phyloP scores from a whole-genome alignment of 2,113 vertebrate genomes.

The Galbula dea region DNA sequence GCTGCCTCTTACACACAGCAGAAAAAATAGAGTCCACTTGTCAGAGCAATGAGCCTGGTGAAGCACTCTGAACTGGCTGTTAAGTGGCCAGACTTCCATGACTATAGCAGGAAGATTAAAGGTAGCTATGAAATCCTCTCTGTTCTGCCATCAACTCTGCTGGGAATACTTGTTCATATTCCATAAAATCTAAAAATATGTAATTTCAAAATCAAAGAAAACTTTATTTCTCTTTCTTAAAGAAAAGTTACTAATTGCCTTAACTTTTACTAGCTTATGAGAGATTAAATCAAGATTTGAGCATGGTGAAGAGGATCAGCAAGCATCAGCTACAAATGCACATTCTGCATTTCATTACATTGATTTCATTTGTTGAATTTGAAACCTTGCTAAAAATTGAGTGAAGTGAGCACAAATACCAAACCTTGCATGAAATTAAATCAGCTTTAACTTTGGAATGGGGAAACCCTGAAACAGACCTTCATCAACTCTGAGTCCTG shows the following conservation, averaged over 20 bases:
- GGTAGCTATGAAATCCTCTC: not conserved
- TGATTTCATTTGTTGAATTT: not conserved
- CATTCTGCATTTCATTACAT: not conserved
- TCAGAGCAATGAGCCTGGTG: not conserved
- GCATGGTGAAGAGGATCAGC: not conserved
- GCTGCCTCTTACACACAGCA: not conserved
- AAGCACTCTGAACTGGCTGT: not conserved
- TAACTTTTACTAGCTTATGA: not conserved
- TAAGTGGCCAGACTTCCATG: not conserved
- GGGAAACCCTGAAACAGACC: not conserved
- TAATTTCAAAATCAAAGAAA: not conserved
- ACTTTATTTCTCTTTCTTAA: not conserved
- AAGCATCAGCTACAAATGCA: not conserved
- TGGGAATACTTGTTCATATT: not conserved
- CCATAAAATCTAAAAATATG: not conserved
- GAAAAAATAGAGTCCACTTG: not conserved
- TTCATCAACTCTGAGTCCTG: not conserved
- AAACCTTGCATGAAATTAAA: not conserved
- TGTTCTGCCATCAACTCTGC: not conserved
- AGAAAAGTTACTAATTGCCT: not conserved
- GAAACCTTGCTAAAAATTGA: not conserved
- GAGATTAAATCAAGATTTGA: not conserved
- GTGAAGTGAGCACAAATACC: not conserved
- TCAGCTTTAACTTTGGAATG: not conserved
- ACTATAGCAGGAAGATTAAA: not conserved